Conservation (phyloP, 2,888 invertebrate genomes). For the Crematogaster levior region DNA sequence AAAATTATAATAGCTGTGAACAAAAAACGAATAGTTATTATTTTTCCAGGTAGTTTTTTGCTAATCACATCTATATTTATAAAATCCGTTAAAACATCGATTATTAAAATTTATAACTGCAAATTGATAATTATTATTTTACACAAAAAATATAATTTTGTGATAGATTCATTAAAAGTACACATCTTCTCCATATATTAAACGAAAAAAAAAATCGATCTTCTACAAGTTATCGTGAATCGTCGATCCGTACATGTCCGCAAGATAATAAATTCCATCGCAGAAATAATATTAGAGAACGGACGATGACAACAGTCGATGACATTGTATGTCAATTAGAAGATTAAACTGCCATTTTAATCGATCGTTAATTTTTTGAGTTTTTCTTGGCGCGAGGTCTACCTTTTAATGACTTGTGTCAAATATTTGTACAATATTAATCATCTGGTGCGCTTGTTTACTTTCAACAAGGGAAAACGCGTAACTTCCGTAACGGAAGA, state of each 20-base stretch:
- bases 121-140: too few relatives aligned
- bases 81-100: neutral
- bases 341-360: neutral
- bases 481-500: neutral
- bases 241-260: neutral
- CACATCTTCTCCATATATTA: neutral
- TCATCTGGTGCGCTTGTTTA: slow-evolving; percentile 48
- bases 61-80: neutral
- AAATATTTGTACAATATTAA: slow-evolving; percentile 40
- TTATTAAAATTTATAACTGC: slow-evolving; percentile 7
- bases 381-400: neutral
- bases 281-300: neutral
- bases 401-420: slow-evolving; percentile 13
- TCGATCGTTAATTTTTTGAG: slow-evolving; percentile 42
- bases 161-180: too few relatives aligned
- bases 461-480: slow-evolving; percentile 52
- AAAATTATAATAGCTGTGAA: neutral
- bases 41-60: neutral
- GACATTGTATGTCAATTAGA: neutral
- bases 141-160: too few relatives aligned
- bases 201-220: neutral
- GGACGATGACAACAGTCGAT: neutral
- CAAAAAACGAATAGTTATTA: neutral
- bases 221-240: neutral
- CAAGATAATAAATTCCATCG: neutral